Evolutionary conservation across 1,140 invertebrate genomes (phyloP).

Genomic region (Pseudomyrmex pallidus): DNA sequence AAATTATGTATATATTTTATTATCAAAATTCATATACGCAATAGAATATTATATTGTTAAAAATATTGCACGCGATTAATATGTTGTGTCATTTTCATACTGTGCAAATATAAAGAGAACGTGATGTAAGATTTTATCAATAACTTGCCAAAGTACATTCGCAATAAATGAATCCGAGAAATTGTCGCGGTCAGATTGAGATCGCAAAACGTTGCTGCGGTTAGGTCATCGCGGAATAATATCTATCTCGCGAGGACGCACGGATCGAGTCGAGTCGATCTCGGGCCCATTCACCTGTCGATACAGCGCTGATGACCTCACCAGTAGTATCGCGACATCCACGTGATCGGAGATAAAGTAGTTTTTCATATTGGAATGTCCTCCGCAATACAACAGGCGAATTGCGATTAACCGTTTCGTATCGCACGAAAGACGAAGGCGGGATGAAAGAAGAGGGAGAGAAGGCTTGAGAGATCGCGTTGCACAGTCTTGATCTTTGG

Average conservation of each 20-base stretch:
- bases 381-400: neutral
- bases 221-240: neutral
- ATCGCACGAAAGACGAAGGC: neutral
- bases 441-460: too few species aligned
- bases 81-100: neutral
- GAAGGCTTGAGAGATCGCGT: neutral
- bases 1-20: too few species aligned
- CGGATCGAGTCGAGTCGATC: neutral
- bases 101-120: neutral
- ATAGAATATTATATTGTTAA: too few species aligned
- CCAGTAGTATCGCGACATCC: neutral
- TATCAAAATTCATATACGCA: too few species aligned
- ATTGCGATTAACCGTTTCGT: neutral
- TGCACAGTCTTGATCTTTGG: constrained; percentile 69
- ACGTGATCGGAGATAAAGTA: constrained; percentile 17
- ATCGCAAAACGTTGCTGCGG: neutral
- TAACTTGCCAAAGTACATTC: neutral
- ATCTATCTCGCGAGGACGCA: neutral
- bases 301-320: constrained; percentile 32
- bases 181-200: neutral
- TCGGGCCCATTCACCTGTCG: constrained; percentile 31
- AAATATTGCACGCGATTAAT: neutral
- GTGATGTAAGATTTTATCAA: neutral
- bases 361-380: constrained; percentile 11
- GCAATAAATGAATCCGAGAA: neutral